A percentile compares a stretch with the other conserved stretches of the same genome.
phyloP scores from a whole-genome alignment of 2,797 vertebrate species.

The Pterois miles region DNA sequence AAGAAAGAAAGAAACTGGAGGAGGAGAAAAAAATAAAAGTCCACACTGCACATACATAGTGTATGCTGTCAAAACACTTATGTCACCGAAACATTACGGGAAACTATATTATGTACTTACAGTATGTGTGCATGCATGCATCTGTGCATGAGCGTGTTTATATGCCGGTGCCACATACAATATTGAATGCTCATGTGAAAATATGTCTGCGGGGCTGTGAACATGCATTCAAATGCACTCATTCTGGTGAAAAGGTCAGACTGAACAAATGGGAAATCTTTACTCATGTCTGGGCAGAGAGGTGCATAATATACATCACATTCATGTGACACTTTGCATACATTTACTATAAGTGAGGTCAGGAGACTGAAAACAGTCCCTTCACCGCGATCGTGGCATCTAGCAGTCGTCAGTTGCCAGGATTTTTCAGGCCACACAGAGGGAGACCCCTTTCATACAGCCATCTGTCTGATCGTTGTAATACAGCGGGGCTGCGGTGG shows the following conservation, averaged over 20 bases:
- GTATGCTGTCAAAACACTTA: constrained; percentile 17
- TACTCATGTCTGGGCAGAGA: constrained; percentile 63
- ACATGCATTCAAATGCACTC: constrained; percentile 46
- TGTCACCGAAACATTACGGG: constrained; percentile 8
- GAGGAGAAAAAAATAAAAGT: background rate
- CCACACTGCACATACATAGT: background rate
- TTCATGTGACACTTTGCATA: constrained; percentile 50
- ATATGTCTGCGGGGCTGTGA: constrained; percentile 29
- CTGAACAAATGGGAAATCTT: constrained; percentile 60
- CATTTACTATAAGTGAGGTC: constrained; percentile 58
- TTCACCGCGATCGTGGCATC: constrained; percentile 19
- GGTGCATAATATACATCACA: constrained; percentile 48
- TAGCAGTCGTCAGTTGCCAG: constrained; percentile 38
- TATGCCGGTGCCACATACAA: constrained; percentile 12
- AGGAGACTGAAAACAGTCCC: constrained; percentile 46
- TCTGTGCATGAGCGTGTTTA: constrained; percentile 16
- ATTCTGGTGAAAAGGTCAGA: constrained; percentile 56
- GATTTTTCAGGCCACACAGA: constrained; percentile 54
- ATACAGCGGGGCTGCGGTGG: constrained; percentile 47
- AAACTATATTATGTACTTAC: constrained; percentile 10
- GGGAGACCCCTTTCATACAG: constrained; percentile 48
- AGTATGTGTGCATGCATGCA: background rate
- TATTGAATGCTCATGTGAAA: constrained; percentile 3
- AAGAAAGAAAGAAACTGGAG: background rate
- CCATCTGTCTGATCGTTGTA: constrained; percentile 58